Evolutionary conservation across 2,113 vertebrate genomes (phyloP), one percentile per base, ranked within the genome.

Genomic region (Melanotaenia duboulayi): DNA sequence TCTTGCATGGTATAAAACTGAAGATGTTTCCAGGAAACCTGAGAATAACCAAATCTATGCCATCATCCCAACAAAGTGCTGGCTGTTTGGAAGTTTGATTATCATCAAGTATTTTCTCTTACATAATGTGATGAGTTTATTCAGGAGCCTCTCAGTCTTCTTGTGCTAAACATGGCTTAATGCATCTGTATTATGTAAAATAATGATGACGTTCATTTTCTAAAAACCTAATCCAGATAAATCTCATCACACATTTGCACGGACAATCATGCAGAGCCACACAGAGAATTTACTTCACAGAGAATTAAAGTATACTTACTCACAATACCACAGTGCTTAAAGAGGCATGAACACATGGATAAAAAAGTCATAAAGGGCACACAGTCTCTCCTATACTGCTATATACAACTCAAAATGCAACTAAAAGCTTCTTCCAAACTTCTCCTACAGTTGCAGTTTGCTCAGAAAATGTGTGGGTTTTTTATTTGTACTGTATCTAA

Each of bases 61-160:
- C 40, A 58, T 23, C 37, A 40, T 25, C 11, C 7, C 48, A 51
- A 17, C 23, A 75, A 42, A n/a, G 2, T 60, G 17, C 32, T 17
- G 22, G 37, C 14, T 40, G n/a, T 28, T 24, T 17, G 39, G 12
- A 73, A 5, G 25, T 50, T 8, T 54, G 13, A 70, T 23, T 17
- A 39, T 44, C 69, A 44, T 22, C 35, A 37, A 25, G 0, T 62
- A 23, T 60, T 46, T 39, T 51, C 51, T 39, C 51, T 49, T n/a
- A 20, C 20, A 19, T 35, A 51, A n/a, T 42, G n/a, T 71, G 48
- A 60, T 32, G n/a, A 28, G 23, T 35, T 67, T n/a, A 24, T 59
- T 49, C 1, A 49, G 42, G 25, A 37, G 25, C 3, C n/a, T 46
- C 60, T 49, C 44, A 3, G 42, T 20, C 19, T 61, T 14, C 42